Conservation (phyloP, 2,888 invertebrate genomes). For the Perdita meconis region DNA sequence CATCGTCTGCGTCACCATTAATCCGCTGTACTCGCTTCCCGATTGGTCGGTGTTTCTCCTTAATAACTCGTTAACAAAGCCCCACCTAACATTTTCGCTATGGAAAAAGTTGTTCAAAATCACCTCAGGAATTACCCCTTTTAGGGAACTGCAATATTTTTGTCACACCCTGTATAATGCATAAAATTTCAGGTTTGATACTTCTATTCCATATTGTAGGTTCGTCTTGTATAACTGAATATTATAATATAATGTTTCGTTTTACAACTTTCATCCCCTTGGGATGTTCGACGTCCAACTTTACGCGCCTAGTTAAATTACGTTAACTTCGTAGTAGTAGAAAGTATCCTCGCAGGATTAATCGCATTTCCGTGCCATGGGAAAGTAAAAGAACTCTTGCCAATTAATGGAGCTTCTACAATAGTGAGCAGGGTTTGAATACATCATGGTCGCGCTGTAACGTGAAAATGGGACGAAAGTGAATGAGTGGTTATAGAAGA, state of each 20-base stretch:
- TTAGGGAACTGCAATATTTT: too few species aligned
- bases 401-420: conserved; percentile 51
- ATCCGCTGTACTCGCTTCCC: too few species aligned
- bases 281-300: conserved; percentile 20
- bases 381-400: conserved; percentile 47
- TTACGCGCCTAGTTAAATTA: conserved; percentile 43
- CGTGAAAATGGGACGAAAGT: conserved; percentile 2
- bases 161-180: too few species aligned
- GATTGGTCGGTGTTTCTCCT: too few species aligned
- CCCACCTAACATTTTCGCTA: too few species aligned
- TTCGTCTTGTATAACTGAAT: neutral
- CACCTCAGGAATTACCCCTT: too few species aligned
- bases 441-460: neutral
- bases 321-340: conserved; percentile 39
- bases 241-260: conserved; percentile 1
- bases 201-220: neutral
- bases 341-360: conserved; percentile 48
- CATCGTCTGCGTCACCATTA: too few species aligned
- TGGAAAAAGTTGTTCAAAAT: too few species aligned
- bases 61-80: too few species aligned
- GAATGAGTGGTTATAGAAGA: neutral
- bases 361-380: conserved; percentile 25
- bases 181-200: too few species aligned
- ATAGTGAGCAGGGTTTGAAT: neutral
- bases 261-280: conserved; percentile 4